Conservation (phyloP, 2,888 invertebrate genomes). For the Hemistola chrysoprasaria region DNA sequence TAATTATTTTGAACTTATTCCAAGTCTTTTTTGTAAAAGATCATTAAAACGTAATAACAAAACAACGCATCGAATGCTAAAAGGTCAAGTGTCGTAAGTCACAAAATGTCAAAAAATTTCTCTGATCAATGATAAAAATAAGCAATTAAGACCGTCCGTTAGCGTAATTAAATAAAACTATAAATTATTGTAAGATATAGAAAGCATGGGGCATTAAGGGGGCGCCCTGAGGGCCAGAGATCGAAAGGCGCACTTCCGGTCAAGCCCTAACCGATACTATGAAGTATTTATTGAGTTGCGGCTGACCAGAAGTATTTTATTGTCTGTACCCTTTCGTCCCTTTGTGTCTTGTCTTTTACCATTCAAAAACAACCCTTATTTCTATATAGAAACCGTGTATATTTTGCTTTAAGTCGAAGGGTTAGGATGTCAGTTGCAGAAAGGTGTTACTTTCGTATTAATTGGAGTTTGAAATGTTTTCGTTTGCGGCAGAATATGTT, state of each 20-base stretch:
- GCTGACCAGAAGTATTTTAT: constrained; percentile 78
- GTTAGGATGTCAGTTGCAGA: constrained; percentile 38
- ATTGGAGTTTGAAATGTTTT: constrained; percentile 67
- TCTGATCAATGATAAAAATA: constrained; percentile 6
- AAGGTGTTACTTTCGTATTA: constrained; percentile 65
- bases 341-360: constrained; percentile 34
- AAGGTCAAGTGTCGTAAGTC: background rate
- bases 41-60: no score
- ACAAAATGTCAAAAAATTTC: background rate
- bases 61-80: background rate
- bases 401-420: constrained; percentile 31
- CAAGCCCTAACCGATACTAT: constrained; percentile 77
- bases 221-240: constrained; percentile 65
- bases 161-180: constrained; percentile 39
- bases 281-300: constrained; percentile 82
- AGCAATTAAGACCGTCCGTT: constrained; percentile 34
- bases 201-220: constrained; percentile 50
- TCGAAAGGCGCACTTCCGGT: constrained; percentile 75
- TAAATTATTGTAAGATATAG: constrained; percentile 49
- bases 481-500: constrained; percentile 56
- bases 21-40: no score
- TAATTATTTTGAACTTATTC: no score
- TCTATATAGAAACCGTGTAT: constrained; percentile 20
- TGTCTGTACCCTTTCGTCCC: constrained; percentile 69
- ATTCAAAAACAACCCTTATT: constrained; percentile 34